Base-by-base conservation (phyloP, 1,140 invertebrate species). In the Caenorhabditis inopinata region DNA sequence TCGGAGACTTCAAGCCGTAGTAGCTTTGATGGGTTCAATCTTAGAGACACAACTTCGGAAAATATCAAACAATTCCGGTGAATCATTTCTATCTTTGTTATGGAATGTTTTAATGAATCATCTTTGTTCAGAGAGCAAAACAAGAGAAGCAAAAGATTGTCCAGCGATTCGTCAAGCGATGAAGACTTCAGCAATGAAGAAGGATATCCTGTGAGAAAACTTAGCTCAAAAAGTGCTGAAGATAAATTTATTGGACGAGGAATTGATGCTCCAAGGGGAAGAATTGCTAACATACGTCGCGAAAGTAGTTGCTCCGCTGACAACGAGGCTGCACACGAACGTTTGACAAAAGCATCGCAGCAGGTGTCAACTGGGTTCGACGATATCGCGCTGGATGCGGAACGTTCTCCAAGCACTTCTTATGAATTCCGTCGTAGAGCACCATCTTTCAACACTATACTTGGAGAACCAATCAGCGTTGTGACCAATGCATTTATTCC, bases 231-330 rank as follows among this genome's bases (percentile, higher is more conserved):
- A 11, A 68, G 58, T 21, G 0, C 1, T 0, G 58, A 68, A 18
- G 58, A 68, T 0, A 68, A 68, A 38, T 68, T 68, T 12, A 23
- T 42, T 5, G 2, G 11, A 3, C 48, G 77, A 1, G 46, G 42
- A 51, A 62, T 62, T 12, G 80, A 81, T 23, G 75, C 78, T 16
- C 77, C 83, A 23, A 25, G 83, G 35, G 78, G 81, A 11, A 53
- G 81, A 25, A 76, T 83, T 16, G 83, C 81, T n/a, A 83, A 83
- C 35, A 83, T 83, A 23, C 32, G 83, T 11, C 6, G 83, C 29
- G 83, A 83, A 21, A 76, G 62, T 29, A 83, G 77, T 46, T 82
- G 81, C 53, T 76, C 73, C n/a, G 49, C 79, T 2, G 82, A 83
- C 35, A 83, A 27, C 35, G 83, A 83, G 21, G 81, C 75, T 25